A percentile compares a stretch with the other conserved stretches of the same genome.
These are phyloP conservation scores for Tyrannus savana DNA, from an alignment of 2,113 vertebrate genomes.

Conservation along the genomic window DNA sequence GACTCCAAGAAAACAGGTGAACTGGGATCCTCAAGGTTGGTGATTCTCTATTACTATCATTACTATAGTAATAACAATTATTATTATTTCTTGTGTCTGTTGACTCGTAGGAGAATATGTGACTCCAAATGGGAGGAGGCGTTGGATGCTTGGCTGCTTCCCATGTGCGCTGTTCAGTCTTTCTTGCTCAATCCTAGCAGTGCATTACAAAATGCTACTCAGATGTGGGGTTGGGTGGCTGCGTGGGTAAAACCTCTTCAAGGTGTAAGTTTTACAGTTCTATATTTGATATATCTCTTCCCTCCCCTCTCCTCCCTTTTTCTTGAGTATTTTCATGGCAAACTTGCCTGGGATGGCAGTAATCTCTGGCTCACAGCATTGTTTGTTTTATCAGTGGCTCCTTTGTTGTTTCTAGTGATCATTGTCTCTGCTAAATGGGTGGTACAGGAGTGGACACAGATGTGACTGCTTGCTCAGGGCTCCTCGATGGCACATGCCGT, in stretches of 20 bases:
- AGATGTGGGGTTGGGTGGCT: conserved; percentile 41
- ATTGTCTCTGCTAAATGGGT: conserved; percentile 76
- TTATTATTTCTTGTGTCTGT: conserved; percentile 13
- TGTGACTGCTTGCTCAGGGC: conserved; percentile 18
- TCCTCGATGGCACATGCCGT: conserved; percentile 57
- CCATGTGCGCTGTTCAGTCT: conserved; percentile 14
- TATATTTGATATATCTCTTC: background rate
- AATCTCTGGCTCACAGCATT: background rate
- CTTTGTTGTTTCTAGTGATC: conserved; percentile 79
- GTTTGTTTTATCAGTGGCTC: conserved; percentile 52
- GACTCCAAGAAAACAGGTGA: conserved; percentile 95
- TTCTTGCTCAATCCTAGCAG: background rate
- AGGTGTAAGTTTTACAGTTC: conserved; percentile 29
- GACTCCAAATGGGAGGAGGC: conserved; percentile 47
- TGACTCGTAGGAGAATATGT: background rate
- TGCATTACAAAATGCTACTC: conserved; percentile 25
- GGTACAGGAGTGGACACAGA: conserved; percentile 61
- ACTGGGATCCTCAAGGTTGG: conserved; percentile 98
- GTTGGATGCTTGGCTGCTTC: background rate
- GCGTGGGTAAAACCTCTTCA: conserved; percentile 15
- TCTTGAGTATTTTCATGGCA: conserved; percentile 3
- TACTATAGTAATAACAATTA: background rate
- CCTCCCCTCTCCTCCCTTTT: background rate
- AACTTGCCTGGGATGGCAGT: conserved; percentile 47
- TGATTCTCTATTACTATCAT: conserved; percentile 66